A percentile compares a stretch with the other conserved stretches of the same genome.
Evolutionary conservation across 2,888 invertebrate genomes (phyloP).

Genomic region (Lissonota sp.): DNA sequence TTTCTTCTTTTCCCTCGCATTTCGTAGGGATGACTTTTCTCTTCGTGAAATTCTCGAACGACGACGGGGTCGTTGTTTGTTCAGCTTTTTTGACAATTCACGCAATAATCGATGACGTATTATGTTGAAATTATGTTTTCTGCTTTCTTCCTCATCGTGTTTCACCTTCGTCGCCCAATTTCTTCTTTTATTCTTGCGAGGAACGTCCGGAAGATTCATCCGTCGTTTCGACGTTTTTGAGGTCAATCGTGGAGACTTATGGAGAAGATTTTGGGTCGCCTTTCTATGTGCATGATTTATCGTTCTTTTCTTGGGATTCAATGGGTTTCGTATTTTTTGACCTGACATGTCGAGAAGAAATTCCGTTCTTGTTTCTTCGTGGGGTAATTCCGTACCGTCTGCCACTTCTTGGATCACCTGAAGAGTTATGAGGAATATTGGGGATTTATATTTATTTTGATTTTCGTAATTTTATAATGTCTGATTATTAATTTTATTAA

Average conservation of each 20-base stretch:
- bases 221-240: constrained; percentile 51
- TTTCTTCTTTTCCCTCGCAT: not conserved
- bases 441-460: not conserved
- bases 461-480: not conserved
- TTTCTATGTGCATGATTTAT: not conserved
- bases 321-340: not conserved
- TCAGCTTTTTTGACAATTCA: constrained; percentile 56
- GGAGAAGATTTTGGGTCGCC: not conserved
- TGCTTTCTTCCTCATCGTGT: constrained; percentile 38
- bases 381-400: constrained; percentile 57
- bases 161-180: constrained; percentile 67
- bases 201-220: constrained; percentile 66
- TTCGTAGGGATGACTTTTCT: constrained; percentile 11
- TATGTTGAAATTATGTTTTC: constrained; percentile 27
- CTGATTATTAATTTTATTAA: no score
- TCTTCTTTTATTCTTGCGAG: constrained; percentile 61
- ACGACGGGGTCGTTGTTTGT: constrained; percentile 19
- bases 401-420: constrained; percentile 63
- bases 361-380: constrained; percentile 64
- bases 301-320: not conserved
- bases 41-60: constrained; percentile 14
- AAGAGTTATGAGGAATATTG: not conserved
- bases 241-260: constrained; percentile 22
- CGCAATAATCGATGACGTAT: constrained; percentile 60
- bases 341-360: constrained; percentile 62